These are phyloP conservation scores for Elgaria multicarinata DNA, from an alignment of 2,113 vertebrate species.

Conservation along the genomic window DNA sequence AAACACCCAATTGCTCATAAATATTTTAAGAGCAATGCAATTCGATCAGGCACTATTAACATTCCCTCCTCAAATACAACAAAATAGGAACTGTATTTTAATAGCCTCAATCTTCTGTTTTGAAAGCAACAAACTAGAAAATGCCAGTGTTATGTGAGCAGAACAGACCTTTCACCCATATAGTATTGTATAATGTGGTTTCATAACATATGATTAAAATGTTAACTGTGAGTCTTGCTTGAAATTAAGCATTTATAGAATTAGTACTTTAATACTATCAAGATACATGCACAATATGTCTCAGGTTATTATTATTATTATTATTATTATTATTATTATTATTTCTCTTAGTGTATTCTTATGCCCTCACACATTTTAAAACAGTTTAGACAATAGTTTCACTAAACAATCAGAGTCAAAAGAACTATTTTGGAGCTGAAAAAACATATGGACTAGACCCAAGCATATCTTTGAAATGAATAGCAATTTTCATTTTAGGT, in stretches of 20 bases:
- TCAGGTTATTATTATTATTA: no score
- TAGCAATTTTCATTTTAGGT: neutral
- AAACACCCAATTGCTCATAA: conserved; percentile 65
- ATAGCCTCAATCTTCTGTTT: neutral
- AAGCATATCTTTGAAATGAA: conserved; percentile 33
- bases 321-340: no score
- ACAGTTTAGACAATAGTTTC: neutral
- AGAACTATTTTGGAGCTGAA: conserved; percentile 18
- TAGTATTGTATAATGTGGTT: neutral
- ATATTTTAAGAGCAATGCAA: conserved; percentile 41
- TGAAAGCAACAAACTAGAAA: neutral
- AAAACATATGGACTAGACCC: neutral
- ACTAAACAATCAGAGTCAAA: conserved; percentile 41
- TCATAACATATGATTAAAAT: rapidly evolving
- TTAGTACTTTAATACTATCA: neutral
- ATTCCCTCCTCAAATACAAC: conserved; percentile 24
- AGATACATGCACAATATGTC: no score
- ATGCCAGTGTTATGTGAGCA: neutral
- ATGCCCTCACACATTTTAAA: neutral
- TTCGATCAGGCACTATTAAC: neutral
- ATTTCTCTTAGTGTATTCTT: neutral
- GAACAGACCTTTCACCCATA: neutral
- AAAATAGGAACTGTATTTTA: conserved; percentile 30
- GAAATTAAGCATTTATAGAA: neutral
- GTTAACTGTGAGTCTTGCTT: neutral